Evolutionary conservation across 2,797 vertebrate genomes (phyloP).

Genomic region (Acridotheres tristis): DNA sequence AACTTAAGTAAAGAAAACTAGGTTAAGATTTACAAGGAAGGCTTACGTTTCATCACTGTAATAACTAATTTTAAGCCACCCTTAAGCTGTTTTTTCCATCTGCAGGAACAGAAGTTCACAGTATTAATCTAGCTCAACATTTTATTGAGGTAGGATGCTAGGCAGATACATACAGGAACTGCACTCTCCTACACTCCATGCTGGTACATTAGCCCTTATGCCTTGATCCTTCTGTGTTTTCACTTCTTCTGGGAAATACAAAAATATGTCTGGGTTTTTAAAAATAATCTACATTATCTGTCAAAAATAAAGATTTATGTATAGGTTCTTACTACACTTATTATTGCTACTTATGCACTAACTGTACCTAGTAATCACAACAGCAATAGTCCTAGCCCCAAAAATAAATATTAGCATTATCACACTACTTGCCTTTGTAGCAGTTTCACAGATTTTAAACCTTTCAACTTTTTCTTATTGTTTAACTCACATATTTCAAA

Average conservation of each 20-base stretch:
- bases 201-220: neutral
- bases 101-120: neutral
- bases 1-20: neutral
- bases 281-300: neutral
- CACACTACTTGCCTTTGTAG: neutral
- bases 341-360: neutral
- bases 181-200: neutral
- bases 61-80: neutral
- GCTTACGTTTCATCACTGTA: neutral
- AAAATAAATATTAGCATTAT: neutral
- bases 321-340: neutral
- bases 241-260: neutral
- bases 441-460: neutral
- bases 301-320: neutral
- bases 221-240: neutral
- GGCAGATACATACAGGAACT: neutral
- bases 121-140: neutral
- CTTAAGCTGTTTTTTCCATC: neutral
- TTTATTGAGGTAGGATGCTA: neutral
- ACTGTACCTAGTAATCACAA: neutral
- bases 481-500: neutral
- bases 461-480: neutral
- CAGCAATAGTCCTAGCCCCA: neutral
- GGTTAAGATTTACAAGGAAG: neutral
- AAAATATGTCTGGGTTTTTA: rapidly evolving